Conservation (phyloP, 2,113 vertebrate species). For the Burhinus bistriatus region DNA sequence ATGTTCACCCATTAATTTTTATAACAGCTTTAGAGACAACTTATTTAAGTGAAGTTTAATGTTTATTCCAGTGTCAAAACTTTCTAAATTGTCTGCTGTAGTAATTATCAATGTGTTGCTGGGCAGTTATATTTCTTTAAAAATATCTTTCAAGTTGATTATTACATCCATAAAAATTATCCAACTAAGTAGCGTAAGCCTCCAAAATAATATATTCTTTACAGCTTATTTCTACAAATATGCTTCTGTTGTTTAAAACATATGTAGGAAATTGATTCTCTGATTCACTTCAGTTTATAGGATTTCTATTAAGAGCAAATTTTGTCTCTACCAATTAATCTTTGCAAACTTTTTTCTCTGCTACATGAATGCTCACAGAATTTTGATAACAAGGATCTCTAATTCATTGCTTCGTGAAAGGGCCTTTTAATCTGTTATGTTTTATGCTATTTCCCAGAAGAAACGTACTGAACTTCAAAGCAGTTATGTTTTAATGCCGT, state of each 20-base stretch:
- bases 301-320: slow-evolving; percentile 2
- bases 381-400: background rate
- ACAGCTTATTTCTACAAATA: slow-evolving; percentile 11
- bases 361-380: background rate
- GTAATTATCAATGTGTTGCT: slow-evolving; percentile 44
- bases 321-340: slow-evolving; percentile 50
- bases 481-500: background rate
- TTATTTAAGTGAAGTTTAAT: background rate
- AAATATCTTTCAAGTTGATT: slow-evolving; percentile 21
- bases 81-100: slow-evolving; percentile 32
- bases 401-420: background rate
- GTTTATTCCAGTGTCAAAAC: background rate
- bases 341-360: background rate
- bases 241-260: background rate
- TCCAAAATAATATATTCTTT: background rate
- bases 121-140: background rate
- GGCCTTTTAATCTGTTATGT: background rate
- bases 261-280: background rate
- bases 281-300: background rate
- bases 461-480: background rate
- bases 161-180: slow-evolving; percentile 19
- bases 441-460: background rate
- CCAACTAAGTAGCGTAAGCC: background rate
- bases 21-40: background rate
- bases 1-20: background rate